Conservation (phyloP, 2,797 vertebrate genomes). For the Myoxocephalus aenaeus region DNA sequence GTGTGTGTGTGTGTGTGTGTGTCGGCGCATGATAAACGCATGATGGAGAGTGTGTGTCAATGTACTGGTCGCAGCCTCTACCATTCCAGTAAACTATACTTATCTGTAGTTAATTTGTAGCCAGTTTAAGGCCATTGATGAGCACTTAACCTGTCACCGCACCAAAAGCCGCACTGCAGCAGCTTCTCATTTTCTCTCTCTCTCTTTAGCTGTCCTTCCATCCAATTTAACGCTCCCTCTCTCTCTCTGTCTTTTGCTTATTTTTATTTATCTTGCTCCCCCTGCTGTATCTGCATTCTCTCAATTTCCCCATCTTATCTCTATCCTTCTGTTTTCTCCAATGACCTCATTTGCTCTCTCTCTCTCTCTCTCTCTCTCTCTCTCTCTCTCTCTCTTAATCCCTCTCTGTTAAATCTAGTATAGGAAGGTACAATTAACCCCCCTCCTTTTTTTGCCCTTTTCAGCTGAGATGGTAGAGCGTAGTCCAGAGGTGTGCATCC, state of each 20-base stretch:
- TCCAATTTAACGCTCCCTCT: constrained; percentile 48
- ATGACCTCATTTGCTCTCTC: constrained; percentile 1
- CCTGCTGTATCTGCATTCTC: constrained; percentile 66
- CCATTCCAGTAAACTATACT: constrained; percentile 25
- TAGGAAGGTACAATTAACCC: constrained; percentile 6
- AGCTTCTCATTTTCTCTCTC: constrained; percentile 39
- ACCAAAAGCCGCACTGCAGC: constrained; percentile 81
- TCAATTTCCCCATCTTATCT: constrained; percentile 14
- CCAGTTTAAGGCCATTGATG: constrained; percentile 44
- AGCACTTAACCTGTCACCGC: constrained; percentile 64
- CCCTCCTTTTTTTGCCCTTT: not conserved
- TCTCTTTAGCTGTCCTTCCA: constrained; percentile 46
- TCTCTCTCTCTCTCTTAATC: not conserved
- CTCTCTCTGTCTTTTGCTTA: constrained; percentile 40
- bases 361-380: not conserved
- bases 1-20: not conserved
- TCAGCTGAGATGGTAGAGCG: constrained; percentile 29
- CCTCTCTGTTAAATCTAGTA: constrained; percentile 1
- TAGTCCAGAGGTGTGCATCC: constrained; percentile 43
- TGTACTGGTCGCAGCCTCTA: constrained; percentile 7
- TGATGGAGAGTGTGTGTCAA: constrained; percentile 20
- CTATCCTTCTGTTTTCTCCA: constrained; percentile 7
- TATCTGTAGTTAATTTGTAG: constrained; percentile 49
- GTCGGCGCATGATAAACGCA: constrained; percentile 21
- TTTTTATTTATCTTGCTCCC: constrained; percentile 73